These are phyloP conservation scores for Amphiprion clarkii DNA, from an alignment of 2,797 vertebrate species.

Conservation along the genomic window DNA sequence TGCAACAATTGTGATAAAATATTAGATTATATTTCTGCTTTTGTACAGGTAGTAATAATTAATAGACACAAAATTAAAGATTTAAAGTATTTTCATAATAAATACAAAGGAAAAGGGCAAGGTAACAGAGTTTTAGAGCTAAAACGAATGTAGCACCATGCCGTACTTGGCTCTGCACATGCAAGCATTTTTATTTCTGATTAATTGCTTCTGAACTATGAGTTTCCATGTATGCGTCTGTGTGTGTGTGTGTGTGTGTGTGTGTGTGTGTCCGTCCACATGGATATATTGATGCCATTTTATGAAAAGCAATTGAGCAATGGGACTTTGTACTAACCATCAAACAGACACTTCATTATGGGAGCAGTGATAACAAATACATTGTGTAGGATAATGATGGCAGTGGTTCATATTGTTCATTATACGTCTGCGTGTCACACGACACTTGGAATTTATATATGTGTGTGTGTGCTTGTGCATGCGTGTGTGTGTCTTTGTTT, in stretches of 20 bases:
- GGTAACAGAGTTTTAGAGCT: constrained; percentile 39
- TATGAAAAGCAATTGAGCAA: constrained; percentile 81
- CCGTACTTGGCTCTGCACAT: constrained; percentile 36
- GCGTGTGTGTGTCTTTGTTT: constrained; percentile 65
- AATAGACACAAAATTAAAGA: constrained; percentile 17
- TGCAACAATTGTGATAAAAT: neutral
- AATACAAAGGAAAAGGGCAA: constrained; percentile 37
- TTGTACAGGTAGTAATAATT: constrained; percentile 38
- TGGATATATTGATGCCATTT: constrained; percentile 79
- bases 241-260: constrained; percentile 31
- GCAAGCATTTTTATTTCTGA: constrained; percentile 61
- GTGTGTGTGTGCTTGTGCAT: constrained; percentile 33
- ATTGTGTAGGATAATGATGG: constrained; percentile 83
- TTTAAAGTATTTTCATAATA: constrained; percentile 13
- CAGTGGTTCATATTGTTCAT: constrained; percentile 81
- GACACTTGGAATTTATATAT: constrained; percentile 66
- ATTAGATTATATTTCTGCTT: neutral
- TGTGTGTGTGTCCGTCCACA: constrained; percentile 31
- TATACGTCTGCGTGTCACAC: constrained; percentile 77
- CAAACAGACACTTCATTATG: constrained; percentile 84
- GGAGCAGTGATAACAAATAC: constrained; percentile 81
- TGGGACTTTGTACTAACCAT: constrained; percentile 79
- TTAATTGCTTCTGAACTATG: constrained; percentile 73
- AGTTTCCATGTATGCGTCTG: constrained; percentile 35
- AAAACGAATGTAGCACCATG: constrained; percentile 55